phyloP scores from a whole-genome alignment of 2,113 vertebrate genomes.

The human (Homo sapiens) region GRCh38 chr4:107137501-107138000 shows the following conservation, averaged over 20 bases:
- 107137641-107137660: neutral
- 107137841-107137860: neutral
- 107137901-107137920: neutral
- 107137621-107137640: too few relatives aligned
- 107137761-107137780: neutral
- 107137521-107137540: neutral
- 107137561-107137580: neutral
- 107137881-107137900: neutral
- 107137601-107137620: too few relatives aligned
- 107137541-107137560: neutral
- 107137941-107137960: neutral
- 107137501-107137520: neutral
- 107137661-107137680: neutral
- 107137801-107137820: neutral
- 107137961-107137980: neutral
- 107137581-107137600: too few relatives aligned
- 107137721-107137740: neutral
- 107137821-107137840: neutral
- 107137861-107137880: neutral
- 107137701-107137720: neutral
- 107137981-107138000: neutral
- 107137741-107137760: neutral
- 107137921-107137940: neutral
- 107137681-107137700: neutral
- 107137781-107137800: neutral